Conservation (phyloP, 2,888 invertebrate genomes). For the Macrosoma leucophasiata region DNA sequence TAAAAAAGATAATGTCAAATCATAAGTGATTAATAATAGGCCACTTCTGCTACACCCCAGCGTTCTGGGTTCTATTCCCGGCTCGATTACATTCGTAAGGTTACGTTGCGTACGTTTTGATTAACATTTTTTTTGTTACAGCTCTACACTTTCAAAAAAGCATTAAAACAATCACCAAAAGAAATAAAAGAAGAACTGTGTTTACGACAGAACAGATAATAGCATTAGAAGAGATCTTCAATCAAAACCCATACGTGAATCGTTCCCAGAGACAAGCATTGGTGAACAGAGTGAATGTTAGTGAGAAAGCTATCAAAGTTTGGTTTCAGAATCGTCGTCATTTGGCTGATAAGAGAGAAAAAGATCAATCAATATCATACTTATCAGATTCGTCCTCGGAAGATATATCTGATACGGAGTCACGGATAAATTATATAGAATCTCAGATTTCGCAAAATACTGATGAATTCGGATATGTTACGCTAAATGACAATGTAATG, state of each 20-base stretch:
- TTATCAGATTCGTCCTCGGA: slow-evolving; percentile 22
- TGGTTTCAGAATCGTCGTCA: slow-evolving; percentile 84
- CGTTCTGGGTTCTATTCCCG: too few relatives aligned
- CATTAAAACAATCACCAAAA: slow-evolving; percentile 30
- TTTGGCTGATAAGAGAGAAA: slow-evolving; percentile 64
- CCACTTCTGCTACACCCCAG: too few relatives aligned
- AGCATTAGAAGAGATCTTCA: slow-evolving; percentile 82
- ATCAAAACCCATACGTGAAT: slow-evolving; percentile 79
- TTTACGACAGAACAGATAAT: slow-evolving; percentile 84
- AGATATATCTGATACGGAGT: slow-evolving; percentile 14
- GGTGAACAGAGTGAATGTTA: slow-evolving; percentile 67
- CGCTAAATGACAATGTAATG: slow-evolving; percentile 39
- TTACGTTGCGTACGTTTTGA: too few relatives aligned
- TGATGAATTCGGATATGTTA: slow-evolving; percentile 42
- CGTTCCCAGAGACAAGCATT: slow-evolving; percentile 81
- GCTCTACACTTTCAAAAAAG: not conserved
- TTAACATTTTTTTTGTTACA: too few relatives aligned
- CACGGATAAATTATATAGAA: slow-evolving; percentile 37
- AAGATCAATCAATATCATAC: slow-evolving; percentile 16
- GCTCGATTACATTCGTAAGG: too few relatives aligned
- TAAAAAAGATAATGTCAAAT: too few relatives aligned
- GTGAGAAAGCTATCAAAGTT: slow-evolving; percentile 83
- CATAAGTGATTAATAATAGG: too few relatives aligned
- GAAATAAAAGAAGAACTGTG: slow-evolving; percentile 81
- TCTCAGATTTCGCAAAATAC: slow-evolving; percentile 36